Base-by-base conservation (phyloP, 1,140 invertebrate species). In the Drosophila nebulosa region DNA sequence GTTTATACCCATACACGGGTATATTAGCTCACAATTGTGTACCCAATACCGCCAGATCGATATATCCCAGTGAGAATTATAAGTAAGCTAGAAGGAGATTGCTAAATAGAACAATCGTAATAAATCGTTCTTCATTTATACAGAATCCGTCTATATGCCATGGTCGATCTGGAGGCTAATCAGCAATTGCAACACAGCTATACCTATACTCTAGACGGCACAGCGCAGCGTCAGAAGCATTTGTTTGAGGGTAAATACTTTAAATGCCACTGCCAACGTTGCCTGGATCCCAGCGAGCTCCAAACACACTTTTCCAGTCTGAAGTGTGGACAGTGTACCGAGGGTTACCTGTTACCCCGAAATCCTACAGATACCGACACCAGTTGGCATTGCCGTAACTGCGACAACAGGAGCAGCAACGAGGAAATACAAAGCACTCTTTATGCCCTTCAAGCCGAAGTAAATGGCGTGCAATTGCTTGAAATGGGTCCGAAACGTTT, bases 1-100 rank as follows among this genome's bases (percentile, higher is more conserved):
- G 94, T 7, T 88, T 97, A 2, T 97, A 96, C 86, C 95, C 96
- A 0, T 93, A 92, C 35, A 92, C 96, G 0, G 94, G 95, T 0
- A 93, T 97, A 55, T 92, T 97, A 73, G 95, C 95, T 1, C 96
- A 97, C 89, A 95, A 94, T 70, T 97, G 97, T 88, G 93, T 96
- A 0, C 95, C 96, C 1, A 97, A 97, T 83, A 96, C 96, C 22
- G 94, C 94, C 10, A 96, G 97, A 74, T 94, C 94, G 18, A 94
- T 96, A 64, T 92, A 93, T 61, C 92, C 93, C 18, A 92, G 91
- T 65, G 91, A 93, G 60, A 92, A 94, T 57, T 93, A 92, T 63
- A 92, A 91, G 94, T 95, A 89, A 88, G 88, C 52, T 3, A 4
- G 42, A 42, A 22, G 3, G 4, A 3, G 3, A 10, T 21, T 39